A percentile compares a stretch with the other conserved stretches of the same genome.
These are phyloP conservation scores for Nesometra sesokonis DNA, from an alignment of 35 echinoderm and acorn worm genomes.

Conservation along the genomic window DNA sequence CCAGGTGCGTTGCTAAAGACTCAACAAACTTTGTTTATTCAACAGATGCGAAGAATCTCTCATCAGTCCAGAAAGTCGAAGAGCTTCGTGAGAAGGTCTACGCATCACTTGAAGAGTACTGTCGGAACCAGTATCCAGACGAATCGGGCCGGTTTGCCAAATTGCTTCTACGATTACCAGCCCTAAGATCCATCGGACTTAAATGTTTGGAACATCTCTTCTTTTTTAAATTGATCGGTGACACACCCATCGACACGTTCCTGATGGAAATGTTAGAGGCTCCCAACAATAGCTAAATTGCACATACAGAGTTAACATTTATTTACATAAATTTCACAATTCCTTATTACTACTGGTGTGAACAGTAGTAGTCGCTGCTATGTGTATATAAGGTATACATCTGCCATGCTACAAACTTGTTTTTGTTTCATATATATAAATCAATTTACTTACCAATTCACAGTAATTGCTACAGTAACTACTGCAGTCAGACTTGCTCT, in stretches of 20 bases:
- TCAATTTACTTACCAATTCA: too few relatives aligned
- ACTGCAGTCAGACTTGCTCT: too few relatives aligned
- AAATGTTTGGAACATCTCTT: slow-evolving; percentile 96
- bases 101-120: slow-evolving; percentile 89
- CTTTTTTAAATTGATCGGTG: slow-evolving; percentile 95
- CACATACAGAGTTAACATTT: not conserved
- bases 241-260: slow-evolving; percentile 98
- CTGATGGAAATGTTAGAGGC: slow-evolving; percentile 99
- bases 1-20: not conserved
- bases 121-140: slow-evolving; percentile 68
- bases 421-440: too few relatives aligned
- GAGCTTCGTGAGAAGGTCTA: slow-evolving; percentile 95
- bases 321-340: not conserved
- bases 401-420: not conserved
- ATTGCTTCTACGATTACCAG: slow-evolving; percentile 71
- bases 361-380: not conserved
- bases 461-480: too few relatives aligned
- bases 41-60: slow-evolving; percentile 96
- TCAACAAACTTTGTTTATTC: slow-evolving; percentile 5
- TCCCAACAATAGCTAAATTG: slow-evolving; percentile 84
- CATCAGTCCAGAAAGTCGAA: slow-evolving; percentile 92
- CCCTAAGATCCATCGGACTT: slow-evolving; percentile 95
- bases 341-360: not conserved
- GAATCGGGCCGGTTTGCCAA: slow-evolving; percentile 77
- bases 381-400: not conserved